These are phyloP conservation scores for Ashinkailepas kermadecensis DNA, from an alignment of 2,888 invertebrate species.

Conservation along the genomic window DNA sequence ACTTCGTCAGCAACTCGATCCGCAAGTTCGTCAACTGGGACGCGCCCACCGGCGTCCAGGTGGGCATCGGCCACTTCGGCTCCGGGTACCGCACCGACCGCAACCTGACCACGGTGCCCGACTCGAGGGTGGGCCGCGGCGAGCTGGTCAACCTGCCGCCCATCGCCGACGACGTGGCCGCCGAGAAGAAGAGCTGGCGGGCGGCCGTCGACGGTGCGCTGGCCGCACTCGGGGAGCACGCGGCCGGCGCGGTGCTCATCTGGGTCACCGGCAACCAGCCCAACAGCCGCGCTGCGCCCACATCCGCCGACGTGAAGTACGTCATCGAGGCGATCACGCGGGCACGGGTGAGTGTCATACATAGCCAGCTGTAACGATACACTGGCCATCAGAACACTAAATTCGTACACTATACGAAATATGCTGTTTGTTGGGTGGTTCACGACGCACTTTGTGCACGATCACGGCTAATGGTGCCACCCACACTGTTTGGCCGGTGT, in stretches of 20 bases:
- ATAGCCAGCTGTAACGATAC: too few species aligned
- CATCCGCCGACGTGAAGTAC: not conserved
- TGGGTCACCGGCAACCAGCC: not conserved
- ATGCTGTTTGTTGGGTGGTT: too few species aligned
- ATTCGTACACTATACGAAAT: too few species aligned
- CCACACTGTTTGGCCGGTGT: too few species aligned
- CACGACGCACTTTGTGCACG: too few species aligned
- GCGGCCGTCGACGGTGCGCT: not conserved
- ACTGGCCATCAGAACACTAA: too few species aligned
- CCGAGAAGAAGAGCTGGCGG: not conserved
- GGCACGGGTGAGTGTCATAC: too few species aligned
- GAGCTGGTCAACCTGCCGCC: not conserved
- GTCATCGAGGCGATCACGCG: not conserved
- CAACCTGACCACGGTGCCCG: constrained; percentile 30
- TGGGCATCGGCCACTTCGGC: constrained; percentile 38
- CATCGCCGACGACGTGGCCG: not conserved
- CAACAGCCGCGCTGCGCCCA: not conserved
- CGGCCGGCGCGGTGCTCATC: not conserved
- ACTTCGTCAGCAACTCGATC: constrained; percentile 51
- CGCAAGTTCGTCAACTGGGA: constrained; percentile 53
- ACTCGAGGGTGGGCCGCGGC: constrained; percentile 5
- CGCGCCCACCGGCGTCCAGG: constrained; percentile 42
- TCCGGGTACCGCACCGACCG: constrained; percentile 28
- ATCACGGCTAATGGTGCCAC: too few species aligned
- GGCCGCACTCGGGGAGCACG: not conserved